These are phyloP conservation scores for Passer montanus DNA, from an alignment of 2,113 vertebrate species.

Conservation along the genomic window DNA sequence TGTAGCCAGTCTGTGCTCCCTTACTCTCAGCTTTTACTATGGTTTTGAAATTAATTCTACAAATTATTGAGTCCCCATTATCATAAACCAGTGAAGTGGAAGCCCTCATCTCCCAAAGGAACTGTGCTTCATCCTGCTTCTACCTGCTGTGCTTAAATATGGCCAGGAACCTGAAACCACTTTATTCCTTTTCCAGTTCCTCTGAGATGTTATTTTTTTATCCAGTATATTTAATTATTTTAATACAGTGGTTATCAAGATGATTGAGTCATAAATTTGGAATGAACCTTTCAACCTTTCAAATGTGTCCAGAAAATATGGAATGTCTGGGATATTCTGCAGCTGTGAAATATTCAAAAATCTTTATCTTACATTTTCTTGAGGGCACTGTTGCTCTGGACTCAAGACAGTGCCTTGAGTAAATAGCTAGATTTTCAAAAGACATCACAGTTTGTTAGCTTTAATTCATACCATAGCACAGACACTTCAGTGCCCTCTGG, in stretches of 20 bases:
- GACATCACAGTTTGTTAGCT: neutral
- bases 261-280: neutral
- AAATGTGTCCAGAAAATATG: neutral
- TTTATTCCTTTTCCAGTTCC: neutral
- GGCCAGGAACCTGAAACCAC: neutral
- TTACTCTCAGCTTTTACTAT: neutral
- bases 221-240: neutral
- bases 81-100: neutral
- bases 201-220: neutral
- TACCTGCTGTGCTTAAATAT: neutral
- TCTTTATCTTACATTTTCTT: neutral
- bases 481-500: neutral
- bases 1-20: neutral
- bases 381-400: neutral
- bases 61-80: neutral
- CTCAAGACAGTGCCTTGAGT: neutral
- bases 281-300: neutral
- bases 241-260: neutral
- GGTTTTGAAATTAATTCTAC: neutral
- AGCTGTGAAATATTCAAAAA: neutral
- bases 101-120: neutral
- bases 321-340: neutral
- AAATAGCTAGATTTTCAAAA: neutral
- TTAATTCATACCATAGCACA: neutral
- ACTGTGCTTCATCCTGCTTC: neutral